Conservation (phyloP, 2,888 invertebrate genomes). For the Caenorhabditis drosophilae region DNA sequence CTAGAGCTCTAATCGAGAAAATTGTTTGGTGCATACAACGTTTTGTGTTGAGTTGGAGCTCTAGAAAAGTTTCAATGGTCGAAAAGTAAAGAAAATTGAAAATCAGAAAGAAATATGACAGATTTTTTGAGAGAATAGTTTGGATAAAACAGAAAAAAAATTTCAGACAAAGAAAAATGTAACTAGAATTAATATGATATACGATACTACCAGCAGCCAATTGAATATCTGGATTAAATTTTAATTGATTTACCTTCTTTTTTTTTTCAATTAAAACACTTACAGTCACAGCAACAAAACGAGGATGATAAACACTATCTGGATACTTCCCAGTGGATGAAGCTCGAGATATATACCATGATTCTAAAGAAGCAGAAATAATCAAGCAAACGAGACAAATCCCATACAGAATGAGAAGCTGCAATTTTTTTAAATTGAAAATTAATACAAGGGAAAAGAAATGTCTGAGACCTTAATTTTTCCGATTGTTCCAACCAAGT, state of each 20-base stretch:
- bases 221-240: slow-evolving; percentile 40
- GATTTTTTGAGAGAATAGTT: no score
- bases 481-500: slow-evolving; percentile 50
- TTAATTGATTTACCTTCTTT: neutral
- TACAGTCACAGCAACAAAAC: slow-evolving; percentile 52
- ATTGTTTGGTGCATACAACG: no score
- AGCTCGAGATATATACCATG: slow-evolving; percentile 44
- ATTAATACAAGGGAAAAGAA: neutral
- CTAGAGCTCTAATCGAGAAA: no score
- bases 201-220: slow-evolving; percentile 43
- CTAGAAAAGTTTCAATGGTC: no score
- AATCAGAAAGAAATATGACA: no score
- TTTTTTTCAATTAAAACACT: slow-evolving; percentile 7
- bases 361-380: slow-evolving; percentile 46
- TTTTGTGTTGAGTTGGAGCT: no score
- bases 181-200: slow-evolving; percentile 33
- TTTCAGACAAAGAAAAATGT: slow-evolving; percentile 26
- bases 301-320: slow-evolving; percentile 37
- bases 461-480: slow-evolving; percentile 56
- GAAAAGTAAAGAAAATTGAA: no score
- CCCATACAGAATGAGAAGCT: slow-evolving; percentile 47
- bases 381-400: slow-evolving; percentile 41
- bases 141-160: no score
- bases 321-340: slow-evolving; percentile 20
- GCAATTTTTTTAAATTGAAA: slow-evolving; percentile 13